These are phyloP conservation scores for Poeciliopsis prolifica DNA, from an alignment of 2,113 vertebrate species.

Conservation along the genomic window DNA sequence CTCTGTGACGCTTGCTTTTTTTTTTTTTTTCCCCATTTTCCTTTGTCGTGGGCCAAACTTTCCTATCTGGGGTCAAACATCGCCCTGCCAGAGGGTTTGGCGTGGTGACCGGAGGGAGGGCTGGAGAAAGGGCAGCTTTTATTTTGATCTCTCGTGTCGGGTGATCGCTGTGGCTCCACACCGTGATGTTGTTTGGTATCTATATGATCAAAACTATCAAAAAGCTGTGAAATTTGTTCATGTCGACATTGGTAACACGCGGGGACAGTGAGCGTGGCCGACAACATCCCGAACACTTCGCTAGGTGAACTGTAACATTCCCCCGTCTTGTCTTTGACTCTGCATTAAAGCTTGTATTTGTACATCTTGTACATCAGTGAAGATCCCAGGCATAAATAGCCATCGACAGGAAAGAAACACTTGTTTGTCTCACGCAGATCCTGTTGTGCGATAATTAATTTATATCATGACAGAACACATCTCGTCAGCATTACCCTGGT, in stretches of 20 bases:
- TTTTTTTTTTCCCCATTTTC: background rate
- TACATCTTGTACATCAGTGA: slow-evolving; percentile 47
- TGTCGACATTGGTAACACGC: slow-evolving; percentile 24
- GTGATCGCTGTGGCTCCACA: slow-evolving; percentile 55
- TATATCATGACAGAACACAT: slow-evolving; percentile 22
- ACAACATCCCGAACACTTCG: slow-evolving; percentile 12
- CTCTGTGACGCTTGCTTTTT: slow-evolving; percentile 73
- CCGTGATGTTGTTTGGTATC: slow-evolving; percentile 66
- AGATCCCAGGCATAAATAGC: slow-evolving; percentile 32
- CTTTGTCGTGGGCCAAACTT: slow-evolving; percentile 53
- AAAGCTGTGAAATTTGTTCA: slow-evolving; percentile 63
- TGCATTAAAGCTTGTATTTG: slow-evolving; percentile 52
- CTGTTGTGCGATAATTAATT: slow-evolving; percentile 11
- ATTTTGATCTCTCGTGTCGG: slow-evolving; percentile 37
- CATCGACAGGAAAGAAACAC: slow-evolving; percentile 40
- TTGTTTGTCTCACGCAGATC: slow-evolving; percentile 20
- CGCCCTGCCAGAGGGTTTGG: slow-evolving; percentile 25
- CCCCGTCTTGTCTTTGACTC: slow-evolving; percentile 37
- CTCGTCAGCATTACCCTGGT: background rate
- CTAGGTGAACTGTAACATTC: slow-evolving; percentile 38
- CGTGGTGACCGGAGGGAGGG: slow-evolving; percentile 14
- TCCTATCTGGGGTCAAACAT: slow-evolving; percentile 44
- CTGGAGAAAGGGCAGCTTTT: slow-evolving; percentile 19
- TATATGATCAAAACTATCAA: slow-evolving; percentile 39
- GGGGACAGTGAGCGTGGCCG: slow-evolving; percentile 1